phyloP scores from a whole-genome alignment of 2,797 vertebrate genomes.

The Leuciscus waleckii region DNA sequence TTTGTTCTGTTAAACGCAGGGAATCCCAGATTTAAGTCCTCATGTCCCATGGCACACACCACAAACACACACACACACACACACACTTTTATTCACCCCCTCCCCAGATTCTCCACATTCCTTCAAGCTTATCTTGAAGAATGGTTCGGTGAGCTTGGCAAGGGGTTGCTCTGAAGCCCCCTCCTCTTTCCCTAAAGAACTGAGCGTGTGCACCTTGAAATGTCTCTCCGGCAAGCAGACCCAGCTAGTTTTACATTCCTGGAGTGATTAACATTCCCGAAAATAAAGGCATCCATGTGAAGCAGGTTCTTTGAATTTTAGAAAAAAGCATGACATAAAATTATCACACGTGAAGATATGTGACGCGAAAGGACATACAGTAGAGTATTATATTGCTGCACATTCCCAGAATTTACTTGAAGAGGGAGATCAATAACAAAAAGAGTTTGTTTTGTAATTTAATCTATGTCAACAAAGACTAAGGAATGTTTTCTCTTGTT shows the following conservation, averaged over 20 bases:
- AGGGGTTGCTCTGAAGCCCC: slow-evolving; percentile 77
- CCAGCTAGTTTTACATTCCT: slow-evolving; percentile 79
- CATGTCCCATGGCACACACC: slow-evolving; percentile 45
- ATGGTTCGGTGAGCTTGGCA: slow-evolving; percentile 77
- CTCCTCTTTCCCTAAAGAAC: slow-evolving; percentile 71
- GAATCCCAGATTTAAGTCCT: slow-evolving; percentile 58
- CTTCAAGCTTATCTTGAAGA: slow-evolving; percentile 86
- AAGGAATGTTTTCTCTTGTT: slow-evolving; percentile 7
- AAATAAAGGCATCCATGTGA: slow-evolving; percentile 72
- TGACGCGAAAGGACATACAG: background rate
- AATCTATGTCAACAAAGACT: background rate
- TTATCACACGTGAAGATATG: slow-evolving; percentile 1
- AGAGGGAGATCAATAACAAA: background rate
- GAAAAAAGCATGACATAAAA: slow-evolving; percentile 6
- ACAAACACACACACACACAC: slow-evolving; percentile 45
- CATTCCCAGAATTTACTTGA: background rate
- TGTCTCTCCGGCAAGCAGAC: slow-evolving; percentile 75
- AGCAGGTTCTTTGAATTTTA: slow-evolving; percentile 58
- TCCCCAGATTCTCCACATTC: slow-evolving; percentile 82
- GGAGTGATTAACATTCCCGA: slow-evolving; percentile 76
- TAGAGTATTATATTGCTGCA: background rate
- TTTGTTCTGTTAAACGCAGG: slow-evolving; percentile 52
- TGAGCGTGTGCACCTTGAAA: slow-evolving; percentile 78
- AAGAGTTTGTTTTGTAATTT: background rate
- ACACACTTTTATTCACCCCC: slow-evolving; percentile 59